Conservation (phyloP, 2,113 vertebrate genomes). For the Mus musculus region GRCm39 chr8:126644001-126644500, state of each 20-base stretch:
- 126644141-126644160: not conserved
- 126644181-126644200: not conserved
- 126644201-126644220: not conserved
- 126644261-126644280: not conserved
- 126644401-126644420: not conserved
- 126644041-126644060: not conserved
- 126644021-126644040: not conserved
- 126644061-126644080: not conserved
- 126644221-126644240: not conserved
- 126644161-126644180: not conserved
- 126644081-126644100: not conserved
- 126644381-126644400: not conserved
- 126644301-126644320: not conserved
- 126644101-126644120: not conserved
- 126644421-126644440: not conserved
- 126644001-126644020: not conserved
- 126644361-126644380: not conserved
- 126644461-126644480: not conserved
- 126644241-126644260: not conserved
- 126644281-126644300: not conserved
- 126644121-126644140: not conserved
- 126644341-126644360: not conserved
- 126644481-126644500: not conserved
- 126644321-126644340: not conserved
- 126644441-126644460: not conserved